Conservation (phyloP, 2,888 invertebrate genomes). For the Cecidostiba fungosa region DNA sequence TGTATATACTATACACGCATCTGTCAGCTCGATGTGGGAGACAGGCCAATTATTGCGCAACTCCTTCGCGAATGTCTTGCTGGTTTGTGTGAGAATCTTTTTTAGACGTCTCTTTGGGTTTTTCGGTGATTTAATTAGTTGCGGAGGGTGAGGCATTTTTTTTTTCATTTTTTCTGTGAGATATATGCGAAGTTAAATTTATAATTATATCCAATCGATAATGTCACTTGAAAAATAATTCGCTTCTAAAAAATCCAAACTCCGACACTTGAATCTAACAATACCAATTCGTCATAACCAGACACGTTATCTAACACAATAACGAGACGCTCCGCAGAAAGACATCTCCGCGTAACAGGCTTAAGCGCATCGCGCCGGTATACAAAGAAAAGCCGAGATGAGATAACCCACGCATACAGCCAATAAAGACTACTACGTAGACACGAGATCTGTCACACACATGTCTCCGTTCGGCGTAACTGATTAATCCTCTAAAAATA, state of each 20-base stretch:
- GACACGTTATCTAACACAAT: neutral
- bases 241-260: no score
- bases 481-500: constrained; percentile 42
- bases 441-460: neutral
- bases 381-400: neutral
- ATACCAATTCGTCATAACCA: no score
- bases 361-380: neutral
- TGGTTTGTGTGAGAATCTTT: neutral
- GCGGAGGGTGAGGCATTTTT: no score
- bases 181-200: no score
- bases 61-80: neutral
- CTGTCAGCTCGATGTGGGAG: constrained; percentile 3
- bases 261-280: no score
- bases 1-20: neutral
- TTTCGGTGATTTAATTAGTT: neutral
- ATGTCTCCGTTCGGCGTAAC: constrained; percentile 33
- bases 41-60: constrained; percentile 13
- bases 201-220: no score
- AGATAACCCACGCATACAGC: no score
- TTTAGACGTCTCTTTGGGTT: neutral
- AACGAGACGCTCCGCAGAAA: neutral
- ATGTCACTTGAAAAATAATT: no score
- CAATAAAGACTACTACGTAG: neutral
- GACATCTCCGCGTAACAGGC: neutral
- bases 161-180: no score